phyloP scores from a whole-genome alignment of 2,113 vertebrate genomes.

The Crocuta crocuta region DNA sequence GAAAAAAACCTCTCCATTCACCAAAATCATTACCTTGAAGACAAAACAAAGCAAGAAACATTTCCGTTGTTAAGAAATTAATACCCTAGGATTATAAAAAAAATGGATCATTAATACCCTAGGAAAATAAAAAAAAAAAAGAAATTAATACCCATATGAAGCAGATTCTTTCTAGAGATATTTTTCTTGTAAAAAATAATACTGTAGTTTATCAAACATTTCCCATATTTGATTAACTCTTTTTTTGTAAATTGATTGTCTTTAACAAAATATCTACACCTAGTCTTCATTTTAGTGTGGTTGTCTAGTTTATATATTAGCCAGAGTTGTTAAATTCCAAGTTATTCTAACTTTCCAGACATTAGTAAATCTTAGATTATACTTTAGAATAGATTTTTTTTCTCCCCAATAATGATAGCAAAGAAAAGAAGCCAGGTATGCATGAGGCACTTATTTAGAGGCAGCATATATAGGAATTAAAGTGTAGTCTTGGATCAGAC shows the following conservation, averaged over 20 bases:
- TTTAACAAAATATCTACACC: constrained; percentile 5
- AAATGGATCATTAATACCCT: no score
- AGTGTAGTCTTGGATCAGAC: not conserved
- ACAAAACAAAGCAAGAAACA: not conserved
- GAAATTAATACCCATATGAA: not conserved
- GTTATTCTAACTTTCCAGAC: not conserved
- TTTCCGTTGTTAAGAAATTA: not conserved
- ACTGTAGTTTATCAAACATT: not conserved
- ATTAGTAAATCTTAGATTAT: not conserved
- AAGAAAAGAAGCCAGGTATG: not conserved
- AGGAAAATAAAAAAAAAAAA: not conserved
- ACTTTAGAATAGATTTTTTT: not conserved
- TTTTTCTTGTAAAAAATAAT: constrained; percentile 30
- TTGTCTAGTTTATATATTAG: constrained; percentile 24
- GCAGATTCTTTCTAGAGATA: not conserved
- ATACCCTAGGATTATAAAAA: no score
- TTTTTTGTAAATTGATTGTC: not conserved
- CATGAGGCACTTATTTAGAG: not conserved
- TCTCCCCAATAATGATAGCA: not conserved
- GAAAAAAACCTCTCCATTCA: not conserved
- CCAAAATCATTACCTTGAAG: not conserved
- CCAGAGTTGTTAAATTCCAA: constrained; percentile 7
- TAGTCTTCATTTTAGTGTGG: not conserved
- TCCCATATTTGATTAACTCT: not conserved
- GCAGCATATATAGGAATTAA: not conserved